Evolutionary conservation across 1,140 invertebrate genomes (phyloP).

Genomic region (Akabosia matsudoensis): DNA sequence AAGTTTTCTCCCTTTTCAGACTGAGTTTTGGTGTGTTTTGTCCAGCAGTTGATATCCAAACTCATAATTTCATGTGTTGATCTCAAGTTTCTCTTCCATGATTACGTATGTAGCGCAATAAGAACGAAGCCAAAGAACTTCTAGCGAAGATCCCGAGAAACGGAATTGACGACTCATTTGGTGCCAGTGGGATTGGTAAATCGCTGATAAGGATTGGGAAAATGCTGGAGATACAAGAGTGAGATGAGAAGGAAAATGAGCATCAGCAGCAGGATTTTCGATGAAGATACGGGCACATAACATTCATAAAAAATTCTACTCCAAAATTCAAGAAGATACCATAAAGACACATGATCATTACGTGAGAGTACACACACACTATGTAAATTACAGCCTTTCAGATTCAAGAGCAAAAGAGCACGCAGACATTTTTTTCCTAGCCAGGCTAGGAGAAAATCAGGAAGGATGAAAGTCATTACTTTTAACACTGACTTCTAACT

Average conservation of each 20-base stretch:
- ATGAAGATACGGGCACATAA: not conserved
- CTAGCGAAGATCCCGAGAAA: not conserved
- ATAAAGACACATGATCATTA: not conserved
- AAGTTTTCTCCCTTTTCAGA: no score
- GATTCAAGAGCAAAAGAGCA: not conserved
- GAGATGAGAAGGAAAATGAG: not conserved
- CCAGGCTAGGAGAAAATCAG: not conserved
- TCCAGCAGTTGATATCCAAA: not conserved
- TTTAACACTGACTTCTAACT: not conserved
- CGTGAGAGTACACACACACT: not conserved
- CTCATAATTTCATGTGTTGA: conserved; percentile 4
- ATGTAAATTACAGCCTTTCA: not conserved
- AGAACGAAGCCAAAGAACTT: no score
- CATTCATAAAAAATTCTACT: no score
- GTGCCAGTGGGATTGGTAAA: conserved; percentile 22
- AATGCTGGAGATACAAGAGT: not conserved
- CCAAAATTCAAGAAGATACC: no score
- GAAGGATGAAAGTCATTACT: conserved; percentile 6
- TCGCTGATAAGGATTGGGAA: conserved; percentile 10
- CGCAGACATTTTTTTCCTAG: not conserved
- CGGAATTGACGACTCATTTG: conserved; percentile 15
- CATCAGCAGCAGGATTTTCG: not conserved
- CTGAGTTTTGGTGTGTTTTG: no score
- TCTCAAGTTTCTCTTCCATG: no score
- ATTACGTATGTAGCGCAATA: no score